Evolutionary conservation across 2,888 invertebrate species (phyloP).

Genomic region (Phania funesta): DNA sequence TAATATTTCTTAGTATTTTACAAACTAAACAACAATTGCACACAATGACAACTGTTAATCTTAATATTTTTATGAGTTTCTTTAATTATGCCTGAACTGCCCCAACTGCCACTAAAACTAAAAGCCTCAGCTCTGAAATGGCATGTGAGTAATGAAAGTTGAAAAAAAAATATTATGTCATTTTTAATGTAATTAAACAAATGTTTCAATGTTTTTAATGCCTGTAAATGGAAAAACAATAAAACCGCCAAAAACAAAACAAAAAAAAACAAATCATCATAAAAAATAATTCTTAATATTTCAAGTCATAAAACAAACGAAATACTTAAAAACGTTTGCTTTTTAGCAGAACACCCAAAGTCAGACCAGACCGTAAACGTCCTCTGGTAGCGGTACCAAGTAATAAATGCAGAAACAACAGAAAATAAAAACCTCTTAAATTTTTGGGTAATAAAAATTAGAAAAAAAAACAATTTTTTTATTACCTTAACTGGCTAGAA

Average conservation of each 20-base stretch:
- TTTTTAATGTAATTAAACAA: slow-evolving; percentile 65
- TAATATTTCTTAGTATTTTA: not conserved
- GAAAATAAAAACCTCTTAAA: slow-evolving; percentile 31
- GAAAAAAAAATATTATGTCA: slow-evolving; percentile 51
- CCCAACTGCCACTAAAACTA: not conserved
- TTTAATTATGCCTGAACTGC: not conserved
- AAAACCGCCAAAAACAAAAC: slow-evolving; percentile 44
- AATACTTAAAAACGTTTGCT: slow-evolving; percentile 16
- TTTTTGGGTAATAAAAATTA: slow-evolving; percentile 61
- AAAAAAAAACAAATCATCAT: slow-evolving; percentile 48
- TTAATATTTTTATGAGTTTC: not conserved
- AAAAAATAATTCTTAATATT: slow-evolving; percentile 57
- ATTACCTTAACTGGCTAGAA: slow-evolving; percentile 49
- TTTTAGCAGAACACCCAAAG: slow-evolving; percentile 28
- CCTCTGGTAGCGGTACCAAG: not conserved
- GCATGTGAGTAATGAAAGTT: not conserved
- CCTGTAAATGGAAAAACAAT: slow-evolving; percentile 65
- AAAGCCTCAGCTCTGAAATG: not conserved
- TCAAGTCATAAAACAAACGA: slow-evolving; percentile 54
- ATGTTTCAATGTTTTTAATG: slow-evolving; percentile 58
- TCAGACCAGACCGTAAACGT: slow-evolving; percentile 25
- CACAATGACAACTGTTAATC: slow-evolving; percentile 8
- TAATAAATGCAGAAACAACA: slow-evolving; percentile 14
- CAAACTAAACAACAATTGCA: not conserved
- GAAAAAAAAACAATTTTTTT: slow-evolving; percentile 36